Evolutionary conservation across 2,113 vertebrate genomes (phyloP), one percentile per base, ranked within the genome.

Genomic region (Gobius niger): DNA sequence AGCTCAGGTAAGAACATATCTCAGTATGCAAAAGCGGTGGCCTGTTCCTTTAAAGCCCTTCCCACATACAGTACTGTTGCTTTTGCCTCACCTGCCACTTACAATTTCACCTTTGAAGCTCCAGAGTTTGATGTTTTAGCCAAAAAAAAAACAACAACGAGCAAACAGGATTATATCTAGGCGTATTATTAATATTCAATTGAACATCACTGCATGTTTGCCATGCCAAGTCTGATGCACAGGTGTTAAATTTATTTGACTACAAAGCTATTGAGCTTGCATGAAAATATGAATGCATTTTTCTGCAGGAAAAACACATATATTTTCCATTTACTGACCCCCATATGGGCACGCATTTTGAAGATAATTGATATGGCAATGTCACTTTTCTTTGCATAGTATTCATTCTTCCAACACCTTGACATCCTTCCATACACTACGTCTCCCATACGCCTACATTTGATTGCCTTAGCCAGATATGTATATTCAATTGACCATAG

Each of bases 101-200:
- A 44, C 42, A 40, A 60, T 60, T 60, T 60, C 4, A 6, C 15
- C 34, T 9, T 59, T 60, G 42, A 60, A 42, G 15, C 40, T 42
- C 15, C 8, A 15, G 9, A 15, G 34, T 60, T 60, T 60, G 40
- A 60, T 60, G 57, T 60, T 60, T 60, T 42, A 16, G 57, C 40
- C 57, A 60, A 60, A 60, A 60, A 60, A 12, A 15, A 50, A 34
- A 34, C 3, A 34, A 34, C 3, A 3, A 40, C n/a, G 40, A 60
- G 57, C 40, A 60, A 60, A 60, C 57, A 60, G 57, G 57, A 60
- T 60, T 60, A 60, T 9, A 42, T 16, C 15, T 9, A 16, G 40
- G 40, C 40, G 15, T 60, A 60, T 60, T 60, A 60, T 60, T 44
- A n/a, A 60, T 60, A 44, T 60, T 44, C 41, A 60, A 60, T 60